Evolutionary conservation across 2,113 vertebrate species (phyloP).

Genomic region (Struthidea cinerea): DNA sequence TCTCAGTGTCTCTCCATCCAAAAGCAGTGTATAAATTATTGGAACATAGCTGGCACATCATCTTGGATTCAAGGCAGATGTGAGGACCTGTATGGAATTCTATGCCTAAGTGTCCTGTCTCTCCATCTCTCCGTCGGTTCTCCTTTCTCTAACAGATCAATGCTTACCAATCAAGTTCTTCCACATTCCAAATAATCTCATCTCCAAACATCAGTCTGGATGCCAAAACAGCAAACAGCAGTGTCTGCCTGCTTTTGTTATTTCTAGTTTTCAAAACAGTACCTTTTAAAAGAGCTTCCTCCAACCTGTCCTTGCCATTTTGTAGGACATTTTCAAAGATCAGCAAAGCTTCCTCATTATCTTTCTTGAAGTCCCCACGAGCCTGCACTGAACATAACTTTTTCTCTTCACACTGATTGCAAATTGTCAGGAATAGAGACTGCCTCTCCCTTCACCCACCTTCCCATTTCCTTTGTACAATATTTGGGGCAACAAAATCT

Average conservation of each 20-base stretch:
- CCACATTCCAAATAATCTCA: background rate
- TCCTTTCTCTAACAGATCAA: background rate
- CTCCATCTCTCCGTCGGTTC: background rate
- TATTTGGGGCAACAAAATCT: background rate
- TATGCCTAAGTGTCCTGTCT: background rate
- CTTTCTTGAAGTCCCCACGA: accelerated
- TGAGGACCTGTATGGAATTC: background rate
- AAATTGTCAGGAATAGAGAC: background rate
- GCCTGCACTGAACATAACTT: background rate
- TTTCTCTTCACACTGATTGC: background rate
- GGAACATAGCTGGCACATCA: background rate
- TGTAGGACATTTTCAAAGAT: background rate
- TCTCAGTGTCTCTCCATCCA: background rate
- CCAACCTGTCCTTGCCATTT: background rate
- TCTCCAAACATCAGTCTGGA: background rate
- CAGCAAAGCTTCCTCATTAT: background rate
- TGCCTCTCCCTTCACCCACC: background rate
- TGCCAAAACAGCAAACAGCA: background rate
- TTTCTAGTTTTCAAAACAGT: background rate
- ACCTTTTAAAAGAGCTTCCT: background rate
- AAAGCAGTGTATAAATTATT: background rate
- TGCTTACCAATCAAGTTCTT: background rate
- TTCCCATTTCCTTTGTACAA: background rate
- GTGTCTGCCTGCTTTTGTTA: background rate
- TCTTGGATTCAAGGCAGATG: background rate